A percentile compares a stretch with the other conserved stretches of the same genome.
phyloP scores from a whole-genome alignment of 37 sponge, comb jelly and placozoan species.

The Hexactinellida sp. region DNA sequence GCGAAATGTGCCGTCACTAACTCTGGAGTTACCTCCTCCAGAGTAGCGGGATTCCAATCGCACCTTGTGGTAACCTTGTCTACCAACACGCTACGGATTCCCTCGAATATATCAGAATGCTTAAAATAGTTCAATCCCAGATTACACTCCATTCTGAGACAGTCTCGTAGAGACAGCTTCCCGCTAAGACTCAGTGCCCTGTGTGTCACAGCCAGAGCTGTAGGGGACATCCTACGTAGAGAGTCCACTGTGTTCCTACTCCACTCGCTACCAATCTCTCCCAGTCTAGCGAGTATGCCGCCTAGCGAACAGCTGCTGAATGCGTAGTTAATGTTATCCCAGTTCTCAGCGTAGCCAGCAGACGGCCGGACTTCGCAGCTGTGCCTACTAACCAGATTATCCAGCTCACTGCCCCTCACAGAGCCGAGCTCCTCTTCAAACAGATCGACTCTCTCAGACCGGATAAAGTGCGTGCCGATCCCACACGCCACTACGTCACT shows the following conservation, averaged over 20 bases:
- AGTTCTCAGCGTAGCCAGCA: not conserved
- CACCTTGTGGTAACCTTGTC: not conserved
- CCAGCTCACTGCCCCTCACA: not conserved
- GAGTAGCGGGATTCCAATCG: not conserved
- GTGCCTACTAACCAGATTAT: not conserved
- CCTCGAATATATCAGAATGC: not conserved
- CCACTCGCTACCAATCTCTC: not conserved
- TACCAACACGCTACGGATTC: not conserved
- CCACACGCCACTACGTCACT: not conserved
- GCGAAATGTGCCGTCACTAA: not conserved
- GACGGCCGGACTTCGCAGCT: not conserved
- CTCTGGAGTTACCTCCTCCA: not conserved
- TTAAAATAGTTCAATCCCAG: conserved; percentile 31
- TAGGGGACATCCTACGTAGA: conserved; percentile 55
- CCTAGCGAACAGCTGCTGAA: not conserved
- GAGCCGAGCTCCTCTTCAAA: not conserved
- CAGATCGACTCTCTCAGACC: not conserved
- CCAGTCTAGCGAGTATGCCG: not conserved
- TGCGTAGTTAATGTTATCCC: not conserved
- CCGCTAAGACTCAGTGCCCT: conserved; percentile 46
- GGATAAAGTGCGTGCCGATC: not conserved
- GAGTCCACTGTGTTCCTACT: not conserved
- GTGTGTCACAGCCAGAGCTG: conserved; percentile 76
- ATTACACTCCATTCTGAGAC: conserved; percentile 69
- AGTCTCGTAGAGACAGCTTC: conserved; percentile 44